These are phyloP conservation scores for Orientallactaga sibirica DNA, from an alignment of 2,797 vertebrate species.

Conservation along the genomic window DNA sequence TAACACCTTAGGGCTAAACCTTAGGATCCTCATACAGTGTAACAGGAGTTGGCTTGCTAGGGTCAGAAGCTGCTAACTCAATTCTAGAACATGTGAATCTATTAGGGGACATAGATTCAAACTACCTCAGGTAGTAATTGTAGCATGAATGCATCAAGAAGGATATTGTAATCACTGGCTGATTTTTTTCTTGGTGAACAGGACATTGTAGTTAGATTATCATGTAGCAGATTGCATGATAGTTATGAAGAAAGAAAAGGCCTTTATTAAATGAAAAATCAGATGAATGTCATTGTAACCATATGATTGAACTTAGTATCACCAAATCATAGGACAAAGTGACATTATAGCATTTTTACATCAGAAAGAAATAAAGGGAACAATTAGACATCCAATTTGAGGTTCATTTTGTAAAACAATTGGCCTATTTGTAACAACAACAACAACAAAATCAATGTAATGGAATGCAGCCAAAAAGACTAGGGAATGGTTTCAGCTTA, in stretches of 20 bases:
- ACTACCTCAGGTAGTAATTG: background rate
- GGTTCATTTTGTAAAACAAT: background rate
- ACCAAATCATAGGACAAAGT: background rate
- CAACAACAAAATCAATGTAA: background rate
- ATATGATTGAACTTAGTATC: slow-evolving; percentile 4
- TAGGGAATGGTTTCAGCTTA: slow-evolving; percentile 18
- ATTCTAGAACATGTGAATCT: too few species aligned
- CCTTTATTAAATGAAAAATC: background rate
- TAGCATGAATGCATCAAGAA: background rate
- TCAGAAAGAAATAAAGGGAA: background rate
- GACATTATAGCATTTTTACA: background rate
- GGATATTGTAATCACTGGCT: background rate
- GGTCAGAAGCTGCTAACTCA: too few species aligned
- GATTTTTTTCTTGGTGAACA: background rate
- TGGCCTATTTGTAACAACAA: background rate
- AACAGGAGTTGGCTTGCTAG: too few species aligned
- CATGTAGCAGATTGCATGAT: background rate
- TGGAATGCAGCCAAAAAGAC: background rate
- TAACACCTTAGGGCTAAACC: too few species aligned
- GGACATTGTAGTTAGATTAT: background rate
- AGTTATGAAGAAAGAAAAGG: background rate
- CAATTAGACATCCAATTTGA: slow-evolving; percentile 31
- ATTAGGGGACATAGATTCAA: too few species aligned
- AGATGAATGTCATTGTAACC: background rate
- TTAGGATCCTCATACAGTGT: too few species aligned